A percentile compares a stretch with the other conserved stretches of the same genome.
phyloP scores from a whole-genome alignment of 2,797 vertebrate genomes.

The Trachurus trachurus region DNA sequence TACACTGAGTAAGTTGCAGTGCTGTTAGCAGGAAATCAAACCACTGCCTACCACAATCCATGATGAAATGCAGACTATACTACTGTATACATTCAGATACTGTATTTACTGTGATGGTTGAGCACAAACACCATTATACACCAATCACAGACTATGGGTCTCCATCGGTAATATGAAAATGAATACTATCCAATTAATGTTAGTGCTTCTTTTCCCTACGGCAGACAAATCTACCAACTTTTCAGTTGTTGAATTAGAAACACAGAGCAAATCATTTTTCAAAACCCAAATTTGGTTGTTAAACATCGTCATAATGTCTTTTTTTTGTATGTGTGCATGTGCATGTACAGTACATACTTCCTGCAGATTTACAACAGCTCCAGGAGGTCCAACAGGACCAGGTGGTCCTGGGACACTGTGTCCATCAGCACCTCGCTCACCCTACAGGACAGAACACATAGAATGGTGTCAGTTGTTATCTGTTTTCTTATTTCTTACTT shows the following conservation, averaged over 20 bases:
- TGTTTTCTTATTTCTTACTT: too few species aligned
- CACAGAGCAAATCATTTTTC: background rate
- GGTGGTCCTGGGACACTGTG: slow-evolving; percentile 85
- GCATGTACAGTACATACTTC: slow-evolving; percentile 70
- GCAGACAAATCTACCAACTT: too few species aligned
- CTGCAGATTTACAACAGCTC: slow-evolving; percentile 75
- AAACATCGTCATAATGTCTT: background rate
- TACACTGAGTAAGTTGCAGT: background rate
- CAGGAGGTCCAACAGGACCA: slow-evolving; percentile 90
- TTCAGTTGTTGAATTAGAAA: background rate
- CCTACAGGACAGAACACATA: slow-evolving; percentile 79
- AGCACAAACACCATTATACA: too few species aligned
- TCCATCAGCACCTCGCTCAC: slow-evolving; percentile 89
- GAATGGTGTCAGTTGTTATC: background rate
- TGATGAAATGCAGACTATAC: too few species aligned
- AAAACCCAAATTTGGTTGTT: background rate
- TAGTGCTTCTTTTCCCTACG: background rate
- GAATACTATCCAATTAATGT: too few species aligned
- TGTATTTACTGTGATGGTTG: too few species aligned
- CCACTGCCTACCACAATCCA: too few species aligned
- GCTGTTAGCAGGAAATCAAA: background rate
- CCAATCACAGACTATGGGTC: too few species aligned
- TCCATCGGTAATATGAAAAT: too few species aligned
- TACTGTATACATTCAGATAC: too few species aligned
- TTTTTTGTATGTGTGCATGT: background rate